These are phyloP conservation scores for Trachelus stipa DNA, from an alignment of 2,888 invertebrate genomes.

Conservation along the genomic window DNA sequence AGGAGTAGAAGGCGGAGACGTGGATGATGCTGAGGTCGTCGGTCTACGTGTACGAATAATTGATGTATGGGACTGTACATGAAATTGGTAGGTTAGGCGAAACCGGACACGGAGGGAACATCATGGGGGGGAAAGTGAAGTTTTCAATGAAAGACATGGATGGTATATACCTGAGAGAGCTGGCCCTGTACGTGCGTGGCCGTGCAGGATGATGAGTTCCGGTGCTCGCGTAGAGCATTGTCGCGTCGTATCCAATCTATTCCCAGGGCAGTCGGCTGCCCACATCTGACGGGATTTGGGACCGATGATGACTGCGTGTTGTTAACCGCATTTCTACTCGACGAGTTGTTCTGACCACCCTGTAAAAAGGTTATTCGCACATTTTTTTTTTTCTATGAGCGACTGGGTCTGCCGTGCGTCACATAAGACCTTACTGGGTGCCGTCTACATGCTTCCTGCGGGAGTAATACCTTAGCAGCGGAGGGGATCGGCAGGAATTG, in stretches of 20 bases:
- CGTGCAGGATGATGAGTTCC: constrained; percentile 52
- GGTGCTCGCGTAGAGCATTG: constrained; percentile 52
- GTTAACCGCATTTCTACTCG: constrained; percentile 54
- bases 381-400: constrained; percentile 3
- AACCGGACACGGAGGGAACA: not conserved
- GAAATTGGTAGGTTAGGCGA: not conserved
- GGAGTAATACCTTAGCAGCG: not conserved
- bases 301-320: constrained; percentile 48
- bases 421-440: not conserved
- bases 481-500: not conserved
- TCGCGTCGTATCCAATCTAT: constrained; percentile 58
- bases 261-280: constrained; percentile 56
- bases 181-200: constrained; percentile 48
- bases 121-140: not conserved
- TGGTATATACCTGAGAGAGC: constrained; percentile 52
- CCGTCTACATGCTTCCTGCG: not conserved
- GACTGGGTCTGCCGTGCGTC: not conserved
- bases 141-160: not conserved
- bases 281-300: constrained; percentile 54
- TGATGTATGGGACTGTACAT: not conserved
- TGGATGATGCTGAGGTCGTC: not conserved
- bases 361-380: constrained; percentile 34
- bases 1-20: not conserved
- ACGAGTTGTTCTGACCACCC: constrained; percentile 57
- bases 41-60: not conserved